Evolutionary conservation across 1,140 invertebrate species (phyloP).

Genomic region (Protaetia brevitarsis): DNA sequence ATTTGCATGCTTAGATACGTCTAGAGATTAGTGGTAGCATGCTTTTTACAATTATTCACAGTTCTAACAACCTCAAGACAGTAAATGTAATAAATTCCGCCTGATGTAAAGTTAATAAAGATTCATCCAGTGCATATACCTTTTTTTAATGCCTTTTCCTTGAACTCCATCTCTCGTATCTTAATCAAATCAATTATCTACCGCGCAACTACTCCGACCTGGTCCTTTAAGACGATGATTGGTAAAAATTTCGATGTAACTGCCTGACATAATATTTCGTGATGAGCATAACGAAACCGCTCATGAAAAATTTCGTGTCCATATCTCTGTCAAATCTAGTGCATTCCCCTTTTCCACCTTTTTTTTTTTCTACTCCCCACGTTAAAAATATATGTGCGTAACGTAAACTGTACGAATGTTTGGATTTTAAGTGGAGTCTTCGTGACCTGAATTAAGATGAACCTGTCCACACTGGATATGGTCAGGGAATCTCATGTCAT

Average conservation of each 20-base stretch:
- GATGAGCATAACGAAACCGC: slow-evolving; percentile 6
- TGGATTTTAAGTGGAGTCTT: slow-evolving; percentile 1
- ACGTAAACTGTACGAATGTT: slow-evolving; percentile 13
- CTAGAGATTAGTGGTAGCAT: too few species aligned
- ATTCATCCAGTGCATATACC: neutral
- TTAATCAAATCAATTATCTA: slow-evolving; percentile 19
- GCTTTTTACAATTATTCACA: too few species aligned
- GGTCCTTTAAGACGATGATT: slow-evolving; percentile 2
- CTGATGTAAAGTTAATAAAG: too few species aligned
- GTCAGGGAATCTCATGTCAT: slow-evolving; percentile 25
- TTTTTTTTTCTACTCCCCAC: neutral
- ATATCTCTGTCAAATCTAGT: slow-evolving; percentile 2
- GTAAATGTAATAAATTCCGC: too few species aligned
- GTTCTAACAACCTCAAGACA: too few species aligned
- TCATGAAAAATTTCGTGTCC: slow-evolving; percentile 1
- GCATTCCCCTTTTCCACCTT: neutral
- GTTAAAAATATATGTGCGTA: slow-evolving; percentile 10
- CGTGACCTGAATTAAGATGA: slow-evolving; percentile 23
- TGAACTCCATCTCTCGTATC: neutral
- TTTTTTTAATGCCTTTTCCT: neutral
- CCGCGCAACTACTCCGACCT: neutral
- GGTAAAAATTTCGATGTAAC: slow-evolving; percentile 4
- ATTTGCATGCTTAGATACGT: too few species aligned
- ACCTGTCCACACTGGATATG: slow-evolving; percentile 27
- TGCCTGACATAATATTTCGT: slow-evolving; percentile 12